Evolutionary conservation across 2,797 vertebrate species (phyloP).

Genomic region (Emys orbicularis): DNA sequence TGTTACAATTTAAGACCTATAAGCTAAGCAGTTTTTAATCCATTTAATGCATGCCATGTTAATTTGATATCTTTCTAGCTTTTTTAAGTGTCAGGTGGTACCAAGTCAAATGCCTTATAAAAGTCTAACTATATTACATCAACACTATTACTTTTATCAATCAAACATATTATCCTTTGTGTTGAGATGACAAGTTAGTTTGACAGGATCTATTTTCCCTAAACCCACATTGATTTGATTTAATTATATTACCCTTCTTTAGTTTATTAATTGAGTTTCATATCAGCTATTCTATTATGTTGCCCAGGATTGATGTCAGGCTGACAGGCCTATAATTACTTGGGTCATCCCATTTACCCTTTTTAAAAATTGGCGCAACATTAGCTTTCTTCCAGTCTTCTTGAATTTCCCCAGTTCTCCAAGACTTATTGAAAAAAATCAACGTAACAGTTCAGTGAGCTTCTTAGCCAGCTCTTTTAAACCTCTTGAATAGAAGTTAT

Average conservation of each 20-base stretch:
- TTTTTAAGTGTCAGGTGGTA: too few species aligned
- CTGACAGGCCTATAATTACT: background rate
- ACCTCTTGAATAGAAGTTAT: background rate
- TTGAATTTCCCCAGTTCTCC: background rate
- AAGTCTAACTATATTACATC: too few species aligned
- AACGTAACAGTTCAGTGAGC: background rate
- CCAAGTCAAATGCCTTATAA: too few species aligned
- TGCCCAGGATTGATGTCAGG: background rate
- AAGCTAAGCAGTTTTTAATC: too few species aligned
- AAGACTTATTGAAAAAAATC: background rate
- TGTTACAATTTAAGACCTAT: too few species aligned
- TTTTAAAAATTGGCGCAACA: background rate
- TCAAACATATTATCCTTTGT: too few species aligned
- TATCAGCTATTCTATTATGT: background rate
- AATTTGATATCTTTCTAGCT: too few species aligned
- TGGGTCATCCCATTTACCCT: background rate
- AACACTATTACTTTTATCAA: too few species aligned
- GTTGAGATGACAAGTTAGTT: background rate
- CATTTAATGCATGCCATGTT: too few species aligned
- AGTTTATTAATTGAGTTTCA: background rate
- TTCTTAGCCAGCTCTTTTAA: background rate
- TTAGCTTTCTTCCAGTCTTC: background rate
- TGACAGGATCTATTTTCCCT: background rate
- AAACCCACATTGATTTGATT: background rate
- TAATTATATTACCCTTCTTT: background rate